Evolutionary conservation across 1,140 invertebrate genomes (phyloP).

Genomic region (Latrodectus geometricus): DNA sequence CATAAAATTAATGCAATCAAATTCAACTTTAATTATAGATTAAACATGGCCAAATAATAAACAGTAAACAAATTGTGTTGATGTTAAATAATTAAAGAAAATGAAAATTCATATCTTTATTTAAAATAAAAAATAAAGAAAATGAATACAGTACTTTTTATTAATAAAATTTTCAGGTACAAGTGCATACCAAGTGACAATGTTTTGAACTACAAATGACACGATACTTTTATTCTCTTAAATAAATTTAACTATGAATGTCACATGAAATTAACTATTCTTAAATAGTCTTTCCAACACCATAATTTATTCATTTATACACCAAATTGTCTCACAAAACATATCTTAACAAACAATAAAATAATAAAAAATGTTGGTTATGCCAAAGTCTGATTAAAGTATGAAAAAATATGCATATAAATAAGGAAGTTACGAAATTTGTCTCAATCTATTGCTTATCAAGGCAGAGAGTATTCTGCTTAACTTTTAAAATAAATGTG

Average conservation of each 20-base stretch:
- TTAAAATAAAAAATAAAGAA: background rate
- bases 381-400: constrained; percentile 17
- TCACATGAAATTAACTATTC: background rate
- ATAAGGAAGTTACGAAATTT: background rate
- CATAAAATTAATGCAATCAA: too few species aligned
- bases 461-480: background rate
- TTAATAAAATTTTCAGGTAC: constrained; percentile 43
- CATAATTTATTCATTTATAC: constrained; percentile 13
- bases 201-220: background rate
- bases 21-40: too few species aligned
- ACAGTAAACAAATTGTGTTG: too few species aligned
- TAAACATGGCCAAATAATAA: too few species aligned
- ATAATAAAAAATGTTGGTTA: background rate
- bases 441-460: background rate
- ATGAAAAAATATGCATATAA: background rate
- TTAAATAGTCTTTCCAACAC: constrained; percentile 13
- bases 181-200: constrained; percentile 21
- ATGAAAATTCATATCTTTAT: too few species aligned
- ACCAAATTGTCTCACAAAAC: constrained; percentile 13
- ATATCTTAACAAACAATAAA: constrained; percentile 1
- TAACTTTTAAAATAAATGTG: background rate
- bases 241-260: background rate
- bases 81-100: too few species aligned
- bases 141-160: constrained; percentile 8
- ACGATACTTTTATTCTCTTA: background rate